A percentile compares a stretch with the other conserved stretches of the same genome.
Conservation (phyloP, 2,888 invertebrate species). For the Athalia rosae region DNA sequence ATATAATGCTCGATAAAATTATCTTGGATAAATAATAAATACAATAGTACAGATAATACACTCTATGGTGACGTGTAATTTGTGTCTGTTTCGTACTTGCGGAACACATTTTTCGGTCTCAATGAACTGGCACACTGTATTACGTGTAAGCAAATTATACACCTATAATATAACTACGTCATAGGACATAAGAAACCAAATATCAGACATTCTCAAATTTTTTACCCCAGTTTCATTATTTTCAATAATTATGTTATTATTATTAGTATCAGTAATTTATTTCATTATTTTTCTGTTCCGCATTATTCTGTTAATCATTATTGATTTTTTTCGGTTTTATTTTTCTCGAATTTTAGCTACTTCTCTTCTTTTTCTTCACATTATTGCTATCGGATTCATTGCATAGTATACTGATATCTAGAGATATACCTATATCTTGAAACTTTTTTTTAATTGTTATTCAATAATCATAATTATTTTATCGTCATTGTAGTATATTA, state of each 20-base stretch:
- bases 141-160: background rate
- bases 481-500: background rate
- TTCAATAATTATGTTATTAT: constrained; percentile 54
- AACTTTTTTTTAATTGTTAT: background rate
- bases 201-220: background rate
- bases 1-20: too few relatives aligned
- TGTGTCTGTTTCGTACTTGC: too few relatives aligned
- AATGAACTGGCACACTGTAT: too few relatives aligned
- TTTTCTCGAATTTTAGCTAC: background rate
- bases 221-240: background rate
- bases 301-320: background rate
- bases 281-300: background rate
- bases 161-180: background rate
- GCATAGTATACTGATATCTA: constrained; percentile 62
- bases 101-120: too few relatives aligned
- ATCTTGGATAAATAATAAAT: too few relatives aligned
- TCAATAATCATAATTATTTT: background rate
- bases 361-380: constrained; percentile 47
- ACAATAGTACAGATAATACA: too few relatives aligned
- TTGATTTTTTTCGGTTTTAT: constrained; percentile 51
- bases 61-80: too few relatives aligned
- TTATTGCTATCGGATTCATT: constrained; percentile 73
- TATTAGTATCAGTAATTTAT: background rate
- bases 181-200: background rate
- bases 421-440: constrained; percentile 2